Evolutionary conservation across 2,888 invertebrate species (phyloP).

Genomic region (Tetramorium bicarinatum): DNA sequence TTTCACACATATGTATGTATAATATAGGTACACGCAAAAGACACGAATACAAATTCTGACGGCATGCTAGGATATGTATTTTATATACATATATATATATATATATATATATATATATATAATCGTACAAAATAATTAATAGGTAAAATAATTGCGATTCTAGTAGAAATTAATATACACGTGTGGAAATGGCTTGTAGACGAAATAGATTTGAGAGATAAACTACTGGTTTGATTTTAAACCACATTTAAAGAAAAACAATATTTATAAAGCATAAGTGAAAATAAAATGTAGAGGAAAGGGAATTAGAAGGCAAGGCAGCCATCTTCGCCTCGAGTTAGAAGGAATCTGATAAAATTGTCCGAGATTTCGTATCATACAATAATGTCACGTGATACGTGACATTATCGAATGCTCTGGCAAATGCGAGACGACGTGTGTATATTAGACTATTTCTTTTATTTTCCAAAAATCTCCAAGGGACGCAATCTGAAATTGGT

Average conservation of each 20-base stretch:
- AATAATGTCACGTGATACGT: background rate
- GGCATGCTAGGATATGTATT: background rate
- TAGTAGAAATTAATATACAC: background rate
- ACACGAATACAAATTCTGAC: background rate
- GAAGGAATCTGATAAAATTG: constrained; percentile 14
- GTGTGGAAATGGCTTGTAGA: background rate
- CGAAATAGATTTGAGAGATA: background rate
- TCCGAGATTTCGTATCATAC: background rate
- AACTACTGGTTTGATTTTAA: background rate
- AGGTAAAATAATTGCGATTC: background rate
- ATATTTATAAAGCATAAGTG: background rate
- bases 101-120: too few relatives aligned
- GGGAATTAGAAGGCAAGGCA: background rate
- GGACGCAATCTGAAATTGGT: background rate
- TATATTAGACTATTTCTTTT: background rate
- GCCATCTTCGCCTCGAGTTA: background rate
- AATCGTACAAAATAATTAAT: background rate
- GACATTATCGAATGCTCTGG: background rate
- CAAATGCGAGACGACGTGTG: background rate
- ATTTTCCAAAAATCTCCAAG: background rate
- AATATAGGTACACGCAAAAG: background rate
- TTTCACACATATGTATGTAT: background rate
- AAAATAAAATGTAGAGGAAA: background rate
- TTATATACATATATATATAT: too few relatives aligned
- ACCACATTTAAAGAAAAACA: background rate